These are phyloP conservation scores for Gnathonemus longibarbis DNA, from an alignment of 2,113 vertebrate species.

Conservation along the genomic window DNA sequence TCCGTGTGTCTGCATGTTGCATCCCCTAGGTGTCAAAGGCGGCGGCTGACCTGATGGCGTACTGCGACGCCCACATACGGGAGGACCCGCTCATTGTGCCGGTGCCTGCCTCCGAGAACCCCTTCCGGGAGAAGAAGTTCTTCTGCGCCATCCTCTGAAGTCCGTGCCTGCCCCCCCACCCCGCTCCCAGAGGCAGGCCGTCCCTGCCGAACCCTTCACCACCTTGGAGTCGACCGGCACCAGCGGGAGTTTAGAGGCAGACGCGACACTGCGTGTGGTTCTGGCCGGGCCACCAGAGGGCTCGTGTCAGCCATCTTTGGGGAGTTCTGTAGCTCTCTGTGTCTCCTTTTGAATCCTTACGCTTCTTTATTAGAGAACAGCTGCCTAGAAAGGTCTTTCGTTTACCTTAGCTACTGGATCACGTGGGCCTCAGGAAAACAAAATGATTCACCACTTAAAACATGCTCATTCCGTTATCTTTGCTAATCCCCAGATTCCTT, in stretches of 20 bases:
- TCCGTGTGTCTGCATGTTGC: not conserved
- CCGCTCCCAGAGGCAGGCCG: not conserved
- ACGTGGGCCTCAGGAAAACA: slow-evolving; percentile 9
- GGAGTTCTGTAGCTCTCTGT: slow-evolving; percentile 16
- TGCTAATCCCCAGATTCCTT: not conserved
- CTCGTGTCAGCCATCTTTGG: not conserved
- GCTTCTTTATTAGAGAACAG: slow-evolving; percentile 17
- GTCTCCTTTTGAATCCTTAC: slow-evolving; percentile 5
- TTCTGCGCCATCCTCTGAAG: slow-evolving; percentile 94
- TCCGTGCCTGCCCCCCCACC: slow-evolving; percentile 49
- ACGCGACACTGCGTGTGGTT: not conserved
- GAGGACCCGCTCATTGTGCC: slow-evolving; percentile 95
- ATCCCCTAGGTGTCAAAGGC: slow-evolving; percentile 84
- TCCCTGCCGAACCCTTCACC: not conserved
- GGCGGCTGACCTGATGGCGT: slow-evolving; percentile 90
- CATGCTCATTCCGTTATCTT: not conserved
- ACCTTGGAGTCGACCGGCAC: slow-evolving; percentile 1
- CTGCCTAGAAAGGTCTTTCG: not conserved
- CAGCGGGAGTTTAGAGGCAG: not conserved
- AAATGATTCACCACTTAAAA: not conserved
- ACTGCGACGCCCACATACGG: slow-evolving; percentile 88
- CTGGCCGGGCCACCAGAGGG: not conserved
- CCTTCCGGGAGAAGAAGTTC: slow-evolving; percentile 98
- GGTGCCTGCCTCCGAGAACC: slow-evolving; percentile 94
- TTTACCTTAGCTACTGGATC: not conserved